These are phyloP conservation scores for Bryconaethiops microstoma DNA, from an alignment of 2,797 vertebrate species.

Conservation along the genomic window DNA sequence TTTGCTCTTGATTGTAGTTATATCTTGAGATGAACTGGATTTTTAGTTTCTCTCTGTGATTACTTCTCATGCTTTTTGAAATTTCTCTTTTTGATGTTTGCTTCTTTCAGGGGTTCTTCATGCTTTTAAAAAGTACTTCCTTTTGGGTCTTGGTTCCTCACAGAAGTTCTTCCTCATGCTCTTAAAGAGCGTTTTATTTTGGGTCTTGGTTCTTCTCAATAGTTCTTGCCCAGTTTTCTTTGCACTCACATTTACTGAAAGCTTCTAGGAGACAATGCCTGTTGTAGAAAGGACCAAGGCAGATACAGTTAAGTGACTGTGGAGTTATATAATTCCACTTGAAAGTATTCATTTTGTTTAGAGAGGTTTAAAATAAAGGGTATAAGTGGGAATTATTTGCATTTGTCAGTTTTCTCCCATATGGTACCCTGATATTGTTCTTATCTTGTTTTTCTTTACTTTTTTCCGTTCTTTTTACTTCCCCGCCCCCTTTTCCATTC, in stretches of 20 bases:
- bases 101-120: background rate
- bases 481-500: too few relatives aligned
- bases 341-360: background rate
- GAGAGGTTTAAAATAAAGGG: too few relatives aligned
- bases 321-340: too few relatives aligned
- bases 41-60: too few relatives aligned
- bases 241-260: background rate
- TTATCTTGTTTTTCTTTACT: background rate
- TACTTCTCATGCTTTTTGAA: too few relatives aligned
- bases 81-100: too few relatives aligned
- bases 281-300: background rate
- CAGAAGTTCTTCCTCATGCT: too few relatives aligned
- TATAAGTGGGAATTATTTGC: background rate
- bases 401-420: background rate
- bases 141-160: too few relatives aligned
- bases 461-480: background rate
- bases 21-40: too few relatives aligned
- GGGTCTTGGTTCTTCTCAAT: too few relatives aligned
- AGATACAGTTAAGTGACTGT: background rate
- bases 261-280: background rate
- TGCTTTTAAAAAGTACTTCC: background rate
- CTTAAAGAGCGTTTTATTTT: too few relatives aligned
- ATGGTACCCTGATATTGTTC: background rate
- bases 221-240: background rate
- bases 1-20: too few relatives aligned